A percentile compares a stretch with the other conserved stretches of the same genome.
phyloP scores from a whole-genome alignment of 2,888 invertebrate genomes.

The Notodonta dromedarius region DNA sequence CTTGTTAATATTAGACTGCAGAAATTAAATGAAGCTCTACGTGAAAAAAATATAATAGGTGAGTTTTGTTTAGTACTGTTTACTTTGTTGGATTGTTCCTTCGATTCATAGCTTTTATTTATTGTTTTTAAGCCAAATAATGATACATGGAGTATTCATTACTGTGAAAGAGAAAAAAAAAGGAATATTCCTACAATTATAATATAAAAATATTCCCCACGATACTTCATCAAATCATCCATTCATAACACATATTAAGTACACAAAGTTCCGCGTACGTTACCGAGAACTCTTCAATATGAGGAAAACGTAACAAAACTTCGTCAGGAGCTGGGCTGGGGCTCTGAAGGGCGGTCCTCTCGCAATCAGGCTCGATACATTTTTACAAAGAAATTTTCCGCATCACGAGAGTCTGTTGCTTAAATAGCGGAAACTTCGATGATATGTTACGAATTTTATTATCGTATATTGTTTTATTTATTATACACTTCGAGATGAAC shows the following conservation, averaged over 20 bases:
- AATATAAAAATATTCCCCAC: not conserved
- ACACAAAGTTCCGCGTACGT: constrained; percentile 7
- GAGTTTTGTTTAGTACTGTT: no score
- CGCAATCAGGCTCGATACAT: constrained; percentile 23
- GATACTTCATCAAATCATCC: constrained; percentile 10
- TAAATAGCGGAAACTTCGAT: constrained; percentile 7
- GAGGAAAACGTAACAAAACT: constrained; percentile 35
- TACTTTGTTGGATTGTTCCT: no score
- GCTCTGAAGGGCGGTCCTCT: constrained; percentile 7
- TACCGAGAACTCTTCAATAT: constrained; percentile 10
- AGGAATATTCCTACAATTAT: not conserved
- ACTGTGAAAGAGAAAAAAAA: not conserved
- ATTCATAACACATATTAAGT: constrained; percentile 7
- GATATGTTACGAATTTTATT: not conserved
- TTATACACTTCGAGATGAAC: no score
- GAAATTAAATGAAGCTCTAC: no score
- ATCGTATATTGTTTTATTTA: not conserved
- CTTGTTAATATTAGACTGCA: constrained; percentile 37
- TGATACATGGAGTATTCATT: no score
- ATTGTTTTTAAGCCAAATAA: no score
- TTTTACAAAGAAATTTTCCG: constrained; percentile 38
- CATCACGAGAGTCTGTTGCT: constrained; percentile 12
- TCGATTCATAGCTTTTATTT: no score
- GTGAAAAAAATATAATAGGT: no score
- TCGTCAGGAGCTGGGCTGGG: constrained; percentile 25